Evolutionary conservation across 2,113 vertebrate species (phyloP).

Genomic region (Paradoxurus hermaphroditus): DNA sequence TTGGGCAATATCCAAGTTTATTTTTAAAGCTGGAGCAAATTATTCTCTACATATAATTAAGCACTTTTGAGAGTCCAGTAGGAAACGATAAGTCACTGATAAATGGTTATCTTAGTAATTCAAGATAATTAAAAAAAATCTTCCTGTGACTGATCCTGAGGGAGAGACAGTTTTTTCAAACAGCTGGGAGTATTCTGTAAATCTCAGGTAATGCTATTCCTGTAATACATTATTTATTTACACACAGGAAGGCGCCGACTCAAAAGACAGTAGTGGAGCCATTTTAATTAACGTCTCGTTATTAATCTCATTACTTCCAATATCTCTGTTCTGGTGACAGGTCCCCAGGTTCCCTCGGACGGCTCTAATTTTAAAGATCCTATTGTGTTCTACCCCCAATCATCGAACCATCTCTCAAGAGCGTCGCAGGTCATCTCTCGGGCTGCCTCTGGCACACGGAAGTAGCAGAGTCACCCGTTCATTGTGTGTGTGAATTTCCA

Average conservation of each 20-base stretch:
- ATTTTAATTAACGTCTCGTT: background rate
- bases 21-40: slow-evolving; percentile 61
- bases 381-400: background rate
- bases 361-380: background rate
- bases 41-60: slow-evolving; percentile 61
- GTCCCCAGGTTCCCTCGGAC: background rate
- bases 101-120: slow-evolving; percentile 60
- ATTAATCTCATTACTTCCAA: slow-evolving; percentile 28
- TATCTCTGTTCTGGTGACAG: background rate
- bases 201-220: slow-evolving; percentile 19
- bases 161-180: slow-evolving; percentile 37
- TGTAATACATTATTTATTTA: slow-evolving; percentile 42
- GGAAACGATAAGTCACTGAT: slow-evolving; percentile 57
- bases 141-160: slow-evolving; percentile 29
- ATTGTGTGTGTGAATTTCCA: background rate
- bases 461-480: background rate
- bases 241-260: background rate
- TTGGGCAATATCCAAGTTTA: slow-evolving; percentile 45
- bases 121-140: slow-evolving; percentile 49
- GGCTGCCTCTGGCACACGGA: background rate
- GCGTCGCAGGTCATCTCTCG: background rate
- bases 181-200: background rate
- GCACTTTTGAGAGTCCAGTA: slow-evolving; percentile 48
- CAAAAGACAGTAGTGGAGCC: background rate
- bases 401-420: background rate